phyloP scores from a whole-genome alignment of 2,888 invertebrate species.

The Rosalia funebris region DNA sequence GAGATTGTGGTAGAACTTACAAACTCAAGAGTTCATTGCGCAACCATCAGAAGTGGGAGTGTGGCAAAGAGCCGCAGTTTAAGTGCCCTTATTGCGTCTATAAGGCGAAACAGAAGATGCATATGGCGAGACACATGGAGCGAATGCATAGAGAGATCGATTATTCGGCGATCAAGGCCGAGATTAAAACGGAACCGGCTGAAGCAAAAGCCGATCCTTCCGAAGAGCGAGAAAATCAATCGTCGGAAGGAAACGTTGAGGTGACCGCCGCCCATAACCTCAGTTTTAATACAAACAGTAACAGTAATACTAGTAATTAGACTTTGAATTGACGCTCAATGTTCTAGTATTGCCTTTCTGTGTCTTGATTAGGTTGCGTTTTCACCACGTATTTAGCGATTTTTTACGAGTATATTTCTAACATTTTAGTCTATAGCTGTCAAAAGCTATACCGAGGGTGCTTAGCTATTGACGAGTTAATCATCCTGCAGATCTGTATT shows the following conservation, averaged over 20 bases:
- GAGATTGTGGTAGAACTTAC: slow-evolving; percentile 85
- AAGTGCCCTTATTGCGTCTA: slow-evolving; percentile 86
- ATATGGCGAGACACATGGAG: slow-evolving; percentile 84
- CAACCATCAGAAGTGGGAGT: slow-evolving; percentile 88
- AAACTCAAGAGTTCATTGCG: slow-evolving; percentile 86
- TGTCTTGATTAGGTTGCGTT: too few relatives aligned
- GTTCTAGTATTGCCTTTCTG: too few relatives aligned
- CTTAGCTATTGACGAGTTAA: too few relatives aligned
- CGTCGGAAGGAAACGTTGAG: neutral
- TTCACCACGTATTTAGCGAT: too few relatives aligned
- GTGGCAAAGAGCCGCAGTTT: slow-evolving; percentile 86
- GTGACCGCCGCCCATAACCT: neutral
- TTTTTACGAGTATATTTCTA: too few relatives aligned
- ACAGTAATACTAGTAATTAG: slow-evolving; percentile 13
- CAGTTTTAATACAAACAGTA: slow-evolving; percentile 10
- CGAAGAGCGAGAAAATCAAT: slow-evolving; percentile 25
- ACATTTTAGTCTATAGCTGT: too few relatives aligned
- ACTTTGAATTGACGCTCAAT: neutral
- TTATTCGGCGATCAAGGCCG: slow-evolving; percentile 58
- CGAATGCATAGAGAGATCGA: slow-evolving; percentile 76
- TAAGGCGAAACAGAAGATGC: slow-evolving; percentile 86
- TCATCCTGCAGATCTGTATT: too few relatives aligned
- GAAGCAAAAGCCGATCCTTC: slow-evolving; percentile 34
- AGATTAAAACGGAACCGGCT: slow-evolving; percentile 51
- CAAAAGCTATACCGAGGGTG: too few relatives aligned